Conservation (phyloP, 2,888 invertebrate genomes). For the Pterobdella sp. region DNA sequence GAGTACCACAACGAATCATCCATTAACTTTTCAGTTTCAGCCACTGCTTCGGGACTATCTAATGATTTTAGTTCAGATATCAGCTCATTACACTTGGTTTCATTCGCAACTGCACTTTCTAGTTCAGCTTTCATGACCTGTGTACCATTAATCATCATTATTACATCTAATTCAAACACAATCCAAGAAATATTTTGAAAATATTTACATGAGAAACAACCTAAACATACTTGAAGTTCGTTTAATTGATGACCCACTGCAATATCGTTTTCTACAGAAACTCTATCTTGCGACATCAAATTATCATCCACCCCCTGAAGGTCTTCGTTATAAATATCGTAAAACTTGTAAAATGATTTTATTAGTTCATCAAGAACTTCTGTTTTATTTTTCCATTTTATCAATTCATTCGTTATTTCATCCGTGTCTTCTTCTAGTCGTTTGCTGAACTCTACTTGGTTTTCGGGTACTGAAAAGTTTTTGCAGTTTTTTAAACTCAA, state of each 20-base stretch:
- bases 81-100: neutral
- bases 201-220: neutral
- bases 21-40: neutral
- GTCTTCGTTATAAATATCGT: constrained; percentile 44
- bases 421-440: constrained; percentile 41
- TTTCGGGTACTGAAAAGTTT: constrained; percentile 8
- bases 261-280: constrained; percentile 46
- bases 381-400: constrained; percentile 37
- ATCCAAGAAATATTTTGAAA: neutral
- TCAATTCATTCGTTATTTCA: neutral
- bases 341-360: constrained; percentile 44
- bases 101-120: constrained; percentile 37
- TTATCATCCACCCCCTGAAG: constrained; percentile 49
- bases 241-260: constrained; percentile 47
- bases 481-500: too few relatives aligned
- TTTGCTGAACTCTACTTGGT: constrained; percentile 44
- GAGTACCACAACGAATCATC: neutral
- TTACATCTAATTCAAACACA: neutral
- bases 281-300: constrained; percentile 47
- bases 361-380: constrained; percentile 42
- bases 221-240: constrained; percentile 44
- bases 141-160: constrained; percentile 17
- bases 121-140: constrained; percentile 47
- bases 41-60: neutral
- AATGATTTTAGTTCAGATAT: neutral